A percentile compares a stretch with the other conserved stretches of the same genome.
These are phyloP conservation scores for Triplophysa rosa DNA, from an alignment of 2,113 vertebrate species.

Conservation along the genomic window DNA sequence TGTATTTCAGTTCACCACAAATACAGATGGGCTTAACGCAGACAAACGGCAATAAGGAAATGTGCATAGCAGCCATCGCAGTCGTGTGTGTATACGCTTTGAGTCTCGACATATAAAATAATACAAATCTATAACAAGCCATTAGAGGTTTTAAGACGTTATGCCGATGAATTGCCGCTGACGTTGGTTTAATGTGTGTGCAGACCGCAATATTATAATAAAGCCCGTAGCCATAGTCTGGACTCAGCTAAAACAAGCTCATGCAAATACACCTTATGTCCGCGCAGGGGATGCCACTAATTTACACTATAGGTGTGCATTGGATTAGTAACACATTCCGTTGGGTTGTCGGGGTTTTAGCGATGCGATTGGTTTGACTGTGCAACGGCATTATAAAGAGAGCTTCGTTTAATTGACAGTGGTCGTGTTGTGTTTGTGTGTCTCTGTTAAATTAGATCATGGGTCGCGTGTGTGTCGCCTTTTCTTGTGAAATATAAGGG, in stretches of 20 bases:
- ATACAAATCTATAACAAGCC: slow-evolving; percentile 48
- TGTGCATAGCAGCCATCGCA: slow-evolving; percentile 19
- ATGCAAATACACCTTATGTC: background rate
- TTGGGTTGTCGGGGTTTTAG: background rate
- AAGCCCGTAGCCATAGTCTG: background rate
- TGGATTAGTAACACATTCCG: background rate
- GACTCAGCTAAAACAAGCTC: background rate
- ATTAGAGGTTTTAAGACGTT: background rate
- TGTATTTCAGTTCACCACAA: background rate
- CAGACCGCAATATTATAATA: background rate
- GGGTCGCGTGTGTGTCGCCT: background rate
- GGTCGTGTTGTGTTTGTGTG: background rate
- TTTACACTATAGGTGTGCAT: slow-evolving; percentile 4
- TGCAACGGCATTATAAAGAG: slow-evolving; percentile 49
- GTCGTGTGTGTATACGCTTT: background rate
- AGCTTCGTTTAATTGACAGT: background rate
- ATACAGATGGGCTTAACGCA: background rate
- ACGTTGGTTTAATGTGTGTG: background rate
- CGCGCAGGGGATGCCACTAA: background rate
- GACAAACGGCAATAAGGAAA: background rate
- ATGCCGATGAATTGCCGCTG: background rate
- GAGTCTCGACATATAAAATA: background rate
- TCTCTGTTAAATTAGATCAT: no score
- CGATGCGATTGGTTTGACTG: slow-evolving; percentile 36
- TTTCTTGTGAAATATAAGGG: slow-evolving; percentile 24